These are phyloP conservation scores for Cerastis leucographa DNA, from an alignment of 2,888 invertebrate genomes.

Conservation along the genomic window DNA sequence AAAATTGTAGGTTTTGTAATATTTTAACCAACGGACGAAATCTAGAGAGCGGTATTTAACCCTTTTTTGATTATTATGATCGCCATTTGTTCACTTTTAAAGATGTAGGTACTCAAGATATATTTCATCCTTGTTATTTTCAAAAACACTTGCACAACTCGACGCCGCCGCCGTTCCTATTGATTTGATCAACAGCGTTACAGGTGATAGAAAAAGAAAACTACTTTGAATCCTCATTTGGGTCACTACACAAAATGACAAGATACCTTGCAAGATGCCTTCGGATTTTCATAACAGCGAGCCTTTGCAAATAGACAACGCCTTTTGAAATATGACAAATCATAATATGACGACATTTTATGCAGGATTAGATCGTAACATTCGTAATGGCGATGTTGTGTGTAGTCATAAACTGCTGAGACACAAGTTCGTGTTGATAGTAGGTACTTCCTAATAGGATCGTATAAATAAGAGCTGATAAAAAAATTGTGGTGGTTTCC, in stretches of 20 bases:
- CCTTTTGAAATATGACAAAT: background rate
- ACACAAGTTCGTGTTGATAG: background rate
- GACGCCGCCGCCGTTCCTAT: background rate
- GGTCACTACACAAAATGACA: background rate
- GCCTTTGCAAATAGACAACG: background rate
- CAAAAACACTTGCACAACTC: background rate
- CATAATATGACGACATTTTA: background rate
- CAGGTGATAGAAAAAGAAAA: background rate
- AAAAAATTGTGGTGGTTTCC: too few relatives aligned
- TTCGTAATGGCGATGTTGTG: conserved; percentile 12
- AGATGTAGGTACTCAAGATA: background rate
- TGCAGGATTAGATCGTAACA: background rate
- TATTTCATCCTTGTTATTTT: background rate
- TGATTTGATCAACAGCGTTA: background rate
- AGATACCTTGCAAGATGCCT: background rate
- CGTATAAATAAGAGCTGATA: too few relatives aligned
- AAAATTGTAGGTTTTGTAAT: background rate
- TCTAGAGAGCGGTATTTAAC: background rate
- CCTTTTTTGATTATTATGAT: background rate
- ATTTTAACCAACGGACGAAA: conserved; percentile 27
- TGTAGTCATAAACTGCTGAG: conserved; percentile 5
- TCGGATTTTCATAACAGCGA: background rate
- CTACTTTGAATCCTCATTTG: background rate
- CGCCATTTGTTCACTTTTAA: background rate
- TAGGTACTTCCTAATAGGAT: background rate